phyloP scores from a whole-genome alignment of 1,140 invertebrate species.

The Drosophila micromelanica region DNA sequence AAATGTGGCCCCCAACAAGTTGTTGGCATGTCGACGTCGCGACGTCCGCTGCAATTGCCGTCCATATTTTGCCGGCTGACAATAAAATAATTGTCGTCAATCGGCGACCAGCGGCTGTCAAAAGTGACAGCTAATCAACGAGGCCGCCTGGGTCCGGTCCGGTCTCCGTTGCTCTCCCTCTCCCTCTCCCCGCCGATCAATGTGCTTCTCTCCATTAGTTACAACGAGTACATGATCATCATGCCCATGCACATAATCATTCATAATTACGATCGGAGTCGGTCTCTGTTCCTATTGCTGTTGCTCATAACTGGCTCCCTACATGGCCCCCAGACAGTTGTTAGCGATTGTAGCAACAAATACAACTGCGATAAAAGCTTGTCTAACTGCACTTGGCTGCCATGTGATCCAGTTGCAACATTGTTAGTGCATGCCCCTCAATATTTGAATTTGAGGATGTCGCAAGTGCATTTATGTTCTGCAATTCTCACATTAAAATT shows the following conservation, averaged over 20 bases:
- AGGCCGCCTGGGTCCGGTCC: slow-evolving; percentile 2
- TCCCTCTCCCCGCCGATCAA: not conserved
- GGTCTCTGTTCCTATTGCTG: slow-evolving; percentile 19
- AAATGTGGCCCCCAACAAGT: slow-evolving; percentile 69
- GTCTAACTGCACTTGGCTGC: slow-evolving; percentile 29
- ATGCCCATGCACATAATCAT: slow-evolving; percentile 72
- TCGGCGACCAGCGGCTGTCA: slow-evolving; percentile 65
- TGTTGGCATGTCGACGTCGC: slow-evolving; percentile 57
- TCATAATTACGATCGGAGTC: slow-evolving; percentile 63
- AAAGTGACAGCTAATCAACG: slow-evolving; percentile 79
- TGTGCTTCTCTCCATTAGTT: not conserved
- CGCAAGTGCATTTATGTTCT: too few species aligned
- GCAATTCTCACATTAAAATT: too few species aligned
- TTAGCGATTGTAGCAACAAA: slow-evolving; percentile 16
- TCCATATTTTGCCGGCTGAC: slow-evolving; percentile 23
- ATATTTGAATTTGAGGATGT: slow-evolving; percentile 23
- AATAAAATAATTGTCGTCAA: slow-evolving; percentile 82
- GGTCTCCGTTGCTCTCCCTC: not conserved
- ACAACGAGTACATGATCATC: slow-evolving; percentile 46
- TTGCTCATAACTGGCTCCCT: slow-evolving; percentile 55
- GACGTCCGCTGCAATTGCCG: slow-evolving; percentile 15
- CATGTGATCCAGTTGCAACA: slow-evolving; percentile 26
- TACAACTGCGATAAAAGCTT: not conserved
- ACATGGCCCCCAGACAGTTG: slow-evolving; percentile 57
- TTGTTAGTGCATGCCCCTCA: slow-evolving; percentile 24